Conservation (phyloP, 1,140 invertebrate species). For the Drosophila simulans region DNA sequence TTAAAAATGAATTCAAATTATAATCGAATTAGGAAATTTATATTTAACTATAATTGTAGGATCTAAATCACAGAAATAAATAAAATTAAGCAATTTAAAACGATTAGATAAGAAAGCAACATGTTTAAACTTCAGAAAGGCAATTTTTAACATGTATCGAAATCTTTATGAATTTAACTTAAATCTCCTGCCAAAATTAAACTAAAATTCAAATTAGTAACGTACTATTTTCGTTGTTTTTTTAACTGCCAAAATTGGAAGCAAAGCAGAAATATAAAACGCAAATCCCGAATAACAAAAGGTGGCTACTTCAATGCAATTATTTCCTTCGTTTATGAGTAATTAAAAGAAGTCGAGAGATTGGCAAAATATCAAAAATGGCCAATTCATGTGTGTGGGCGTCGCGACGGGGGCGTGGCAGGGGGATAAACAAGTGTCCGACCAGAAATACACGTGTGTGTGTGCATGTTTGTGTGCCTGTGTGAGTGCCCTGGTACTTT, state of each 20-base stretch:
- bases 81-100: background rate
- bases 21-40: too few species aligned
- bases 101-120: background rate
- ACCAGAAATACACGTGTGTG: conserved; percentile 13
- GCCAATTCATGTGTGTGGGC: conserved; percentile 11
- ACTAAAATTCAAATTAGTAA: conserved; percentile 1
- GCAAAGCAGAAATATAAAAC: background rate
- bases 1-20: background rate
- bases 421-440: conserved; percentile 15
- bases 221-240: background rate
- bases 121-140: too few species aligned
- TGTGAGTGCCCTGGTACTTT: conserved; percentile 56
- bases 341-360: conserved; percentile 33
- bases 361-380: conserved; percentile 60
- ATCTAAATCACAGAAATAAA: background rate
- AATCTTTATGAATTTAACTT: background rate
- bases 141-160: too few species aligned
- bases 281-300: background rate
- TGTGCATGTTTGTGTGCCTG: conserved; percentile 31
- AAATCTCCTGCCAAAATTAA: background rate
- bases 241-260: conserved; percentile 17
- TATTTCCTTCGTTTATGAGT: conserved; percentile 53
- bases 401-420: background rate
- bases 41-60: background rate
- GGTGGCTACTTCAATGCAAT: conserved; percentile 41